Evolutionary conservation across 2,888 invertebrate species (phyloP).

Genomic region (Andrena marginata): DNA sequence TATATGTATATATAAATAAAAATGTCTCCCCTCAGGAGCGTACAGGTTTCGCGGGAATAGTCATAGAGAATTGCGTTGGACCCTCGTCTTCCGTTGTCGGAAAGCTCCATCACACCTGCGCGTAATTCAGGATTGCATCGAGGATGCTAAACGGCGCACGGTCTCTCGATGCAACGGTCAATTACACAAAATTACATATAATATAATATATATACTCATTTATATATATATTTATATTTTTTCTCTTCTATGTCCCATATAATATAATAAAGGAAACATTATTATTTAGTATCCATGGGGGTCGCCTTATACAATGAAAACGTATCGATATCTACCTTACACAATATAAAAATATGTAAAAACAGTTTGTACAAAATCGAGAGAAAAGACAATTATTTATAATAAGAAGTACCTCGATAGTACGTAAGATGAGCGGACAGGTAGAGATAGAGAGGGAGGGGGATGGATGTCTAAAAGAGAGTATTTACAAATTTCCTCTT

Average conservation of each 20-base stretch:
- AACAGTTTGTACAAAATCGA: constrained; percentile 84
- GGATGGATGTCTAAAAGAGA: constrained; percentile 60
- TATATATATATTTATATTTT: constrained; percentile 48
- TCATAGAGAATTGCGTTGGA: constrained; percentile 60
- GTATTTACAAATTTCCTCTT: constrained; percentile 77
- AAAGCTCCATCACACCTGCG: constrained; percentile 75
- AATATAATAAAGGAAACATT: constrained; percentile 76
- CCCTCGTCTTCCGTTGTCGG: constrained; percentile 61
- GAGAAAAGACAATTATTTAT: constrained; percentile 80
- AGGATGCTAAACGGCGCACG: constrained; percentile 55
- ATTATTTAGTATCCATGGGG: constrained; percentile 75
- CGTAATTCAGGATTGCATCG: constrained; percentile 76
- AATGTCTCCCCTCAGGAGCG: constrained; percentile 30
- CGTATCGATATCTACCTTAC: constrained; percentile 76
- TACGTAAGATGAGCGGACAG: constrained; percentile 66
- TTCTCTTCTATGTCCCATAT: constrained; percentile 63
- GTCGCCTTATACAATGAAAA: constrained; percentile 72
- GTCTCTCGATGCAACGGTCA: constrained; percentile 73
- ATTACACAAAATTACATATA: constrained; percentile 68
- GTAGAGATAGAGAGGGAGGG: constrained; percentile 24
- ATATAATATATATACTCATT: constrained; percentile 28
- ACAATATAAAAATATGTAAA: constrained; percentile 80
- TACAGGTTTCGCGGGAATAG: constrained; percentile 53
- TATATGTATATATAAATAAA: constrained; percentile 58
- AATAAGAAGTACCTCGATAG: constrained; percentile 75